A percentile compares a stretch with the other conserved stretches of the same genome.
Conservation (phyloP, 2,113 vertebrate genomes). For the Poecilia latipinna region DNA sequence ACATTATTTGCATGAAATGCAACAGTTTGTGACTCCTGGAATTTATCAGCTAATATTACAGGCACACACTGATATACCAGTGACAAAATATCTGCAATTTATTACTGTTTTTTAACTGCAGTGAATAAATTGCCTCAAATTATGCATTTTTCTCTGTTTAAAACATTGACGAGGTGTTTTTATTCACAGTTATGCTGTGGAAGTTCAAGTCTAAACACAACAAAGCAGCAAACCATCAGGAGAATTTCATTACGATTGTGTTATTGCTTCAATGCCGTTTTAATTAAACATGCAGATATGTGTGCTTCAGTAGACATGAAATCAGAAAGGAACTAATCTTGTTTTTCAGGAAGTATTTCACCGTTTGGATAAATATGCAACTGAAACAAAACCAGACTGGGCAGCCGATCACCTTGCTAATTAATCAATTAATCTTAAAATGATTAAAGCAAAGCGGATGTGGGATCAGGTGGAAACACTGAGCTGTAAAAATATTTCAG, state of each 20-base stretch:
- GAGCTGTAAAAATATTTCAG: constrained; percentile 28
- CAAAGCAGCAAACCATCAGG: not conserved
- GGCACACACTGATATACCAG: not conserved
- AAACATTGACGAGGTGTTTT: not conserved
- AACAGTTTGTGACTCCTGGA: not conserved
- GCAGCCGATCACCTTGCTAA: not conserved
- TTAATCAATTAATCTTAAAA: not conserved
- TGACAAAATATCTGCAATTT: too few relatives aligned
- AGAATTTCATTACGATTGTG: not conserved
- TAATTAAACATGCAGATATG: not conserved
- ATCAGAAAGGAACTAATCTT: not conserved
- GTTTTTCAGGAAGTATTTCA: not conserved
- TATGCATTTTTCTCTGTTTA: not conserved
- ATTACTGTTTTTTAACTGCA: too few relatives aligned
- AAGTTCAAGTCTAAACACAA: not conserved
- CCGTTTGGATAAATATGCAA: not conserved
- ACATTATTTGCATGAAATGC: too few relatives aligned
- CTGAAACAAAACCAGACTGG: not conserved
- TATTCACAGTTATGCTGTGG: not conserved
- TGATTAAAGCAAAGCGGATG: not conserved
- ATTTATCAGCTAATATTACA: not conserved
- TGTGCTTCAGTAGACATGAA: not conserved
- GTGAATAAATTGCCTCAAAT: not conserved
- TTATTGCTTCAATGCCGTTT: not conserved
- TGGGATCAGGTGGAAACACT: constrained; percentile 5